Evolutionary conservation across 2,888 invertebrate species (phyloP), one percentile per base, ranked within the genome.

Genomic region (Pachliopta kotzebuea): DNA sequence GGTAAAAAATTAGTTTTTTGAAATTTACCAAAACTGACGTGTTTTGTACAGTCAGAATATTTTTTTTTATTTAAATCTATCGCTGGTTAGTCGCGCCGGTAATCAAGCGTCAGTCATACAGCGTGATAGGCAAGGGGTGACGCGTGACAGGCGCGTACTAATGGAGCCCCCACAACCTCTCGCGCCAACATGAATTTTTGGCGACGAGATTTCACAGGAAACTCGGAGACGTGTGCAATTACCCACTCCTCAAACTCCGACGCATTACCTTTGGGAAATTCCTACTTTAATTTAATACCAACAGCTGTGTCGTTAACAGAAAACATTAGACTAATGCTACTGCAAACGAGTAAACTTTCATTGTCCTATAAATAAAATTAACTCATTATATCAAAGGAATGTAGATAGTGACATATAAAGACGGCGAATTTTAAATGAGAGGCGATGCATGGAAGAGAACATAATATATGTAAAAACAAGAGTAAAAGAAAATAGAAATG

Each of bases 61-160:
- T 59, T 49, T n/a, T n/a, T 55, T 31, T 56, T 56, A 49, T 56
- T 37, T 29, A 18, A 66, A 59, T 52, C 57, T 59, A 59, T 59
- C 64, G 67, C 71, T 71, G 73, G 73, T 74, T 73, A 74, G 73
- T 68, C 49, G 63, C 58, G 58, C 21, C 53, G 60, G 63, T 49
- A 60, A 76, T 77, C 77, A 77, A 74, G 74, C 74, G 69, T 75
- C 75, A 72, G 74, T 74, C 75, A 67, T 69, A 71, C 68, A 72
- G 69, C 74, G 71, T 72, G 68, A 69, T 69, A 69, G 71, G 68
- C 59, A 45, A 65, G 56, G 58, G 62, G 64, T 60, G 68, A 67
- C 49, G 61, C 68, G 69, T 68, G 68, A 64, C 66, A 63, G 63
- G 66, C 63, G 62, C 53, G 62, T 18, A 67, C 70, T 70, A 70